Conservation (phyloP, 30 jellyfish, hydroid and myxozoan genomes). For the Phacellophora camtschatica region DNA sequence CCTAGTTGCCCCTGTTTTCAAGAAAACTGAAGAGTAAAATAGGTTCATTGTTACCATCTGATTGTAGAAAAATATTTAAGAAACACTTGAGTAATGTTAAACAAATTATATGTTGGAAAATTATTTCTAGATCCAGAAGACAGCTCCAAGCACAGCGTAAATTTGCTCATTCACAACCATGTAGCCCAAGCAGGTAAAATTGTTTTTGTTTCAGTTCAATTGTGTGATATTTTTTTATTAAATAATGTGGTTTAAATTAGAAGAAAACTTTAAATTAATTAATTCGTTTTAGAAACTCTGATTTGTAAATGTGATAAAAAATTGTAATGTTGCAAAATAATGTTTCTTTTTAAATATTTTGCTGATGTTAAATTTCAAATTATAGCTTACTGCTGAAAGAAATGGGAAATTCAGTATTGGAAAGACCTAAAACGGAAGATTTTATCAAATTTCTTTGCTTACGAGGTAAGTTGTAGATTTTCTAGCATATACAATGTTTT, state of each 20-base stretch:
- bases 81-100: too few relatives aligned
- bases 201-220: not conserved
- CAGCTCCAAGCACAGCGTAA: constrained; percentile 61
- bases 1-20: too few relatives aligned
- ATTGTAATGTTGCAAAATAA: too few relatives aligned
- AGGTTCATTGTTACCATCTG: too few relatives aligned
- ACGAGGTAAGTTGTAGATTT: constrained; percentile 63
- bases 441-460: constrained; percentile 67
- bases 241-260: too few relatives aligned
- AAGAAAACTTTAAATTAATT: too few relatives aligned
- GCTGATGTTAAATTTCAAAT: not conserved
- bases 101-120: too few relatives aligned
- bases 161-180: constrained; percentile 77
- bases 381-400: constrained; percentile 47
- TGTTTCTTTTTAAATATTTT: not conserved
- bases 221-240: not conserved
- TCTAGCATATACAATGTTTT: too few relatives aligned
- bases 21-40: too few relatives aligned
- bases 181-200: constrained; percentile 71
- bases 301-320: too few relatives aligned
- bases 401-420: constrained; percentile 29
- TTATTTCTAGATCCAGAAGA: constrained; percentile 46
- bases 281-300: too few relatives aligned
- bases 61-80: too few relatives aligned
- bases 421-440: constrained; percentile 76